Percentiles rank a stretch among this genome's conserved stretches.
Conservation (phyloP, 2,797 vertebrate species). For the Pseudochirops cupreus region DNA sequence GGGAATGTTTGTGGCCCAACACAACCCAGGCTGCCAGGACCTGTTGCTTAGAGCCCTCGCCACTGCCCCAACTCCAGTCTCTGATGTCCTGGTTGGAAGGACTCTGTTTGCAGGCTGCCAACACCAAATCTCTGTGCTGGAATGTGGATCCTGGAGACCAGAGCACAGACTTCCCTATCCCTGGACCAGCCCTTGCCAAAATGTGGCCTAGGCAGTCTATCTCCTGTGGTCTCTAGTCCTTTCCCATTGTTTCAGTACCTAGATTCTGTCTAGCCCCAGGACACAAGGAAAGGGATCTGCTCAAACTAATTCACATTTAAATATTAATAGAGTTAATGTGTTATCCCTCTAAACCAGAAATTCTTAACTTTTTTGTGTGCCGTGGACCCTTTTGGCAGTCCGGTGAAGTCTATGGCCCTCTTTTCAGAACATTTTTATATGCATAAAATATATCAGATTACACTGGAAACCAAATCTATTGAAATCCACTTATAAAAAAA, state of each 20-base stretch:
- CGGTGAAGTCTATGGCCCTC: neutral
- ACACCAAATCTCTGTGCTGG: neutral
- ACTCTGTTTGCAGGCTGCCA: neutral
- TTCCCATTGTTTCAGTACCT: neutral
- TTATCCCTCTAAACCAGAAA: neutral
- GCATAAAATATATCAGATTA: neutral
- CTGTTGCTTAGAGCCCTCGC: neutral
- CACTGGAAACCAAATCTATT: neutral
- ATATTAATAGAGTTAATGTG: neutral
- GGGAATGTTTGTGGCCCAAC: neutral
- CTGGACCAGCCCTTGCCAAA: neutral
- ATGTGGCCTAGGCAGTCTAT: neutral
- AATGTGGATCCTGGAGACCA: neutral
- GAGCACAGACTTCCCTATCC: neutral
- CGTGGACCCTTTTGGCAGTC: neutral
- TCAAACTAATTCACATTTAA: neutral
- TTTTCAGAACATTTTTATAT: neutral
- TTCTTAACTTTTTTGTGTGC: neutral
- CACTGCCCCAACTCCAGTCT: neutral
- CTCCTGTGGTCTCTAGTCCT: neutral
- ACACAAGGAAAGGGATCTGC: neutral
- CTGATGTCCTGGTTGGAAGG: neutral
- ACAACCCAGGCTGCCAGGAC: neutral
- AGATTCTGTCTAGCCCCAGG: neutral
- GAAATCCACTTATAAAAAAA: neutral